Base-by-base conservation (phyloP, 64 coral and sea anemone genomes). In the Montipora foliosa region DNA sequence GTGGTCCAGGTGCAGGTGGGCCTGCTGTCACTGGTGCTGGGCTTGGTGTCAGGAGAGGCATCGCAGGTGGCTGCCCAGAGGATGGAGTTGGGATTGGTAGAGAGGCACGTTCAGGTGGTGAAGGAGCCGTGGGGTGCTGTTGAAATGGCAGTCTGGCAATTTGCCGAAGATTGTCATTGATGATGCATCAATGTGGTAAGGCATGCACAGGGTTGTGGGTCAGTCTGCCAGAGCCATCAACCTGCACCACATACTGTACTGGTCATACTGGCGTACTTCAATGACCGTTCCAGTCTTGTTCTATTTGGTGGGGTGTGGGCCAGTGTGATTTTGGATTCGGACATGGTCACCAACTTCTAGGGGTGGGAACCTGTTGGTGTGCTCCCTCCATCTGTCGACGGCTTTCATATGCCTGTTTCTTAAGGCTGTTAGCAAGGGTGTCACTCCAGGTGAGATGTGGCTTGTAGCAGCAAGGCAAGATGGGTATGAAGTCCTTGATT, bases 261-360 rank as follows among this genome's bases (percentile, higher is more conserved):
- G 90, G 67, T 92, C 79, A 45, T 84, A 92, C 12, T 92, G 80
- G 12, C 68, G 0, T 19, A 92, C 80, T 25, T 92, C 68, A 9
- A 84, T 76, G 49, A 84, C 62, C 5, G 84, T 25, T 2, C 90
- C 68, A 76, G 79, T 92, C 68, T 92, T 92, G 80, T 92, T 25
- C 79, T 47, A 82, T 82, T 49, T 21, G 4, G 89, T 91, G 4
- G 79, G 90, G 29, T 2, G 1, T 72, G 79, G 78, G 7, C 90
- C 90, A 44, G 79, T 91, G 67, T 91, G 90, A 67, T 83, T 91
- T 17, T 91, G 90, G 22, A 92, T 59, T 2, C 80, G 29, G 1
- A 88, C 69, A 88, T 76, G 87, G 49, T 88, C 19, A 0, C 87
- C 87, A 20, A 88, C 87, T n/a, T 8, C 69, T 10, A 88, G 71